Base-by-base conservation (phyloP, 2,797 vertebrate genomes). In the Myotis planiceps region DNA sequence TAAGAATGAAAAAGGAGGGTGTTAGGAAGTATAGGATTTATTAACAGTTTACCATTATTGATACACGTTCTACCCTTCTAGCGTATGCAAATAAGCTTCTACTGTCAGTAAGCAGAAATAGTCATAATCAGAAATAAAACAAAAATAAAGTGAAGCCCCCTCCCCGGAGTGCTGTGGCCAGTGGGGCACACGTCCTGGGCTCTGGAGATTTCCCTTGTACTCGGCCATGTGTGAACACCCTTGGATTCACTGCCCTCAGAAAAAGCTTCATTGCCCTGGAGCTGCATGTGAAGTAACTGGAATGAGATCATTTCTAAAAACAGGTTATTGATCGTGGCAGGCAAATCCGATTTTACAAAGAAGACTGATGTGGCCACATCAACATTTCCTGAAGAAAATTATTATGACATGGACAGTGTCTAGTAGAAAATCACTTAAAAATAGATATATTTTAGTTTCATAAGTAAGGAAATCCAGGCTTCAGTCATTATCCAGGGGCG, bases 181-280 rank as follows among this genome's bases (percentile, higher is more conserved):
- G 3, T 21, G 1, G 4, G n/a, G 1, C 29, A 51, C 9, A 96
- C 39, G 86, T 58, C 23, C 71, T 94, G 51, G 42, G 1, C 16
- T 82, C n/a, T 95, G n/a, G 84, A 88, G 76, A 92, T 39, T 92
- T 85, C 93, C 69, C 72, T 95, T 89, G 83, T 14, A 81, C 78
- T 85, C 47, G 53, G 29, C 8, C 19, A 4, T 63, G 3, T 47
- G 21, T 60, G 51, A 60, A 39, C 8, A 82, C 10, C 23, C 9
- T 66, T 71, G 69, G 45, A 79, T 74, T 86, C 29, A 92, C 12
- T 80, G 15, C 76, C 79, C 96, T 87, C 66, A 83, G 69, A 90
- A 53, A 34, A 10, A 92, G 32, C 1, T 81, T 39, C 86, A 32
- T 84, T 65, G 16, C 53, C 80, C 80, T 87, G 49, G 27, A 71